Evolutionary conservation across 2,113 vertebrate genomes (phyloP), one percentile per base, ranked within the genome.

Genomic region (Aleadryas rufinucha): DNA sequence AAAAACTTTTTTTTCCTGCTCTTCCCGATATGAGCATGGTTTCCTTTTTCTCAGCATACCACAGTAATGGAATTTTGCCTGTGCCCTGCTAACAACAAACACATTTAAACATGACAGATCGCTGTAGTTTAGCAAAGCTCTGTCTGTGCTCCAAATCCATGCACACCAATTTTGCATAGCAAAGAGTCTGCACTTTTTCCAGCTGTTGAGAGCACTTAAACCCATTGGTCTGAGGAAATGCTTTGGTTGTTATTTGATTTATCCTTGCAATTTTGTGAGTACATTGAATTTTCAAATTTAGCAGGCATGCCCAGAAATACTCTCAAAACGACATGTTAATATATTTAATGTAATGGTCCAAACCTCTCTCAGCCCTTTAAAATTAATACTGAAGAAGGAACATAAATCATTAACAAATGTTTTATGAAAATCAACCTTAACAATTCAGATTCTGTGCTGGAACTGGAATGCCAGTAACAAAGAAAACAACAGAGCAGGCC

Each of bases 181-280:
- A 77, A 49, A 92, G 75, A 90, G 54, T 70, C 94, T 94, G 94
- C 68, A 74, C 31, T 92, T 95, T 70, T 93, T 84, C 89, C 94
- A 95, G 68, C 94, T 92, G 79, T 35, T 84, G 86, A 92, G 88
- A 95, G 68, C 86, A 86, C 68, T 95, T 92, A 93, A 93, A 93
- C 53, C 59, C 86, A 66, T 63, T 83, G 85, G 82, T 90, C 85
- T 90, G 71, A 92, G 83, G 88, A 97, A 92, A 93, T 63, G 59
- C 71, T 89, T 94, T 54, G 57, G 50, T 33, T 86, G 41, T 53
- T 83, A 57, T 74, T 90, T 94, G 88, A 97, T 95, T 96, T 95
- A 96, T 90, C 59, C 68, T 90, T 69, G 76, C 63, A 77, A 70
- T 94, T 92, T 84, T 59, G 35, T 1, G n/a, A 95, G 39, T 28